Percentiles rank a stretch among this genome's conserved stretches.
phyloP scores from a whole-genome alignment of 2,888 invertebrate species.

The Pristionchus entomophagus region DNA sequence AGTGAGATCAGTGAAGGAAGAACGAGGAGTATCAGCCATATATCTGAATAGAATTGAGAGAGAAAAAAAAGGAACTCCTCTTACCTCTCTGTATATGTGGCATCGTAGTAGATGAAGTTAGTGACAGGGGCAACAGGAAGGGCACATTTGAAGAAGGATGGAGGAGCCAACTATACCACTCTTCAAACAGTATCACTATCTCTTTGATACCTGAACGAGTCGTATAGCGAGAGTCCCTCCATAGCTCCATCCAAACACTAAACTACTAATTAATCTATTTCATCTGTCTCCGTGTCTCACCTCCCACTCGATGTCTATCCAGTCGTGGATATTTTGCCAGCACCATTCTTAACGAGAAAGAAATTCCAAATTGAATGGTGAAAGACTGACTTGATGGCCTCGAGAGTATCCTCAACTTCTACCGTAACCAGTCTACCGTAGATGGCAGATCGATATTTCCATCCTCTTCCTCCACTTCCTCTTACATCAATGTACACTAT shows the following conservation, averaged over 20 bases:
- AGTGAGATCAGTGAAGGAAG: conserved; percentile 83
- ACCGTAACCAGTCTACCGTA: conserved; percentile 91
- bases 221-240: conserved; percentile 87
- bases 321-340: conserved; percentile 57
- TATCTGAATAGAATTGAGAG: conserved; percentile 80
- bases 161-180: conserved; percentile 47
- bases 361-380: too few species aligned
- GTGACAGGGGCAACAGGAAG: conserved; percentile 95
- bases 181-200: too few species aligned
- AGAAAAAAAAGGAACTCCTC: too few species aligned
- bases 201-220: background rate
- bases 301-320: conserved; percentile 83
- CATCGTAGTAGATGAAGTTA: conserved; percentile 95
- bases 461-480: conserved; percentile 90
- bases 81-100: conserved; percentile 88
- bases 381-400: conserved; percentile 80
- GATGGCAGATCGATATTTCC: conserved; percentile 71
- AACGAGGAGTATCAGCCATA: conserved; percentile 94
- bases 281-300: too few species aligned
- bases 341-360: conserved; percentile 50
- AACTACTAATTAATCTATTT: too few species aligned
- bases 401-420: conserved; percentile 93
- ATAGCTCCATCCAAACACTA: conserved; percentile 95
- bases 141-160: conserved; percentile 91
- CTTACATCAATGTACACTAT: conserved; percentile 93